Evolutionary conservation across 2,113 vertebrate species (phyloP), one percentile per base, ranked within the genome.

Genomic region (Erinaceus europaeus): DNA sequence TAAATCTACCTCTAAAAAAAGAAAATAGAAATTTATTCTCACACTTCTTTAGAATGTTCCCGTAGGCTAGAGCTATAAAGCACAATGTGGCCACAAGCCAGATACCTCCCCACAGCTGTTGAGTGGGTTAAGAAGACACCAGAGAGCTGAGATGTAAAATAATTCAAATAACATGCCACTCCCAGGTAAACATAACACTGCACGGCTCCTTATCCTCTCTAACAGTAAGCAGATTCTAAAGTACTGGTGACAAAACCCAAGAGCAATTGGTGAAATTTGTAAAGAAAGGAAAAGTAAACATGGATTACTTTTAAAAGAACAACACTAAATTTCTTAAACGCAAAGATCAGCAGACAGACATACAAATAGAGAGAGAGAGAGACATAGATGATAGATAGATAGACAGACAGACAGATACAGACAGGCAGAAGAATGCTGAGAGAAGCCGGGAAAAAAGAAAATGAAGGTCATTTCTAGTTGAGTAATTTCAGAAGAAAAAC

Each of bases 191-290:
- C 6, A 21, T 82, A 95, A 59, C 64, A 90, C 84, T 77, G 95
- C 90, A 95, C 59, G 52, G 40, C 29, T 95, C 84, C 77, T 94
- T 93, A n/a, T 93, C 89, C 79, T 94, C 73, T 88, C 9, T 77
- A 69, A 88, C 50, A 88, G 25, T 69, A 74, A 93, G 50, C 44
- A 69, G 71, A 95, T 86, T 86, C 5, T 5, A 96, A 96, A 90
- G 76, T 91, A 0, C 65, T 93, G 65, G 59, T 71, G 86, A 84
- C 88, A 62, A 95, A 95, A 89, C 3, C 71, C 46, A 79, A 79
- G 40, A 87, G 68, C 75, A 92, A 89, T 46, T 84, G 32, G 83
- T 67, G 29, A 87, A 86, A 84, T 89, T 90, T 88, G 1, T 21
- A 81, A 79, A 62, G 67, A 79, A 91, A 69, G 38, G 12, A 92